phyloP scores from a whole-genome alignment of 2,797 vertebrate species.

The Diceros bicornis region DNA sequence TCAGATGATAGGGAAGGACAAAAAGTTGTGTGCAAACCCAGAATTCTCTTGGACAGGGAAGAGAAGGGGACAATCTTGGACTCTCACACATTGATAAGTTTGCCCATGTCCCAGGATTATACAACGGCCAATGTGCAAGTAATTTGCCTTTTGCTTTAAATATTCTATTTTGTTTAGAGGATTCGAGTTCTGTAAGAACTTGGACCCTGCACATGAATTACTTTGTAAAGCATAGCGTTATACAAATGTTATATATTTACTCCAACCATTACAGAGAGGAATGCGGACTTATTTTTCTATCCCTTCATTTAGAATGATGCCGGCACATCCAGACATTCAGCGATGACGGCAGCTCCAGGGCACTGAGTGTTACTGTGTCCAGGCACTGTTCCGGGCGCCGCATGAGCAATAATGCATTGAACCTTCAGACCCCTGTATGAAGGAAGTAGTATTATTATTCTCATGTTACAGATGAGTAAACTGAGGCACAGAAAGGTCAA shows the following conservation, averaged over 20 bases:
- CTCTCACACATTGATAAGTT: accelerated
- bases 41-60: no score
- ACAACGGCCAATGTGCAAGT: accelerated
- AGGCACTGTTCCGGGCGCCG: accelerated
- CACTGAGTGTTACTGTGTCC: accelerated
- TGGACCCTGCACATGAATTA: not conserved
- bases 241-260: accelerated
- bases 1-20: not conserved
- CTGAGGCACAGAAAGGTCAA: no score
- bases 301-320: accelerated
- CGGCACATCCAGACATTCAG: accelerated
- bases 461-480: accelerated
- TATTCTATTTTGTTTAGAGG: not conserved
- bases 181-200: not conserved
- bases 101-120: not conserved
- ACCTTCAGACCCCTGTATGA: not conserved
- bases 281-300: accelerated
- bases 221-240: not conserved
- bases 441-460: not conserved
- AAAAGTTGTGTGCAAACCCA: accelerated
- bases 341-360: accelerated
- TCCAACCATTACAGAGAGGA: not conserved
- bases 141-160: not conserved
- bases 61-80: not conserved
- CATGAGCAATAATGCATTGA: accelerated